Percentiles rank a stretch among this genome's conserved stretches.
Conservation (phyloP, 2,888 invertebrate genomes). For the Rotaria socialis region DNA sequence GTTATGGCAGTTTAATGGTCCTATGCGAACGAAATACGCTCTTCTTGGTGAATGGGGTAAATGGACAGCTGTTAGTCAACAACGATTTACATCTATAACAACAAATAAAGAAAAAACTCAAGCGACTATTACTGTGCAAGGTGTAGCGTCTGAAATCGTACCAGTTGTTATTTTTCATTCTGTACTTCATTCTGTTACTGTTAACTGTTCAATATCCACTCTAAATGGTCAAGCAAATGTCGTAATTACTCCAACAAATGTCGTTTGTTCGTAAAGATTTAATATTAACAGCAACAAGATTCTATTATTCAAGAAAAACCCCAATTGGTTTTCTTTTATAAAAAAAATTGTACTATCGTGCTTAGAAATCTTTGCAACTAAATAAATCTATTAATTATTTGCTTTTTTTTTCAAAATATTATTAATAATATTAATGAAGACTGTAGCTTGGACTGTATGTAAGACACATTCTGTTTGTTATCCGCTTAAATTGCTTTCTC, state of each 20-base stretch:
- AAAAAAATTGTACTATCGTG: too few species aligned
- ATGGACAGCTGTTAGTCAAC: constrained; percentile 2
- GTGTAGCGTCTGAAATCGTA: not conserved
- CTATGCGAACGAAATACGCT: not conserved
- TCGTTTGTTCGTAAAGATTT: not conserved
- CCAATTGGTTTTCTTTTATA: too few species aligned
- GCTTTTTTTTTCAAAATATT: too few species aligned
- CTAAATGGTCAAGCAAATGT: not conserved
- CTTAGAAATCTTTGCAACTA: too few species aligned
- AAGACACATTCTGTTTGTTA: too few species aligned
- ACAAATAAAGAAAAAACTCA: not conserved
- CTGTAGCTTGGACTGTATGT: too few species aligned
- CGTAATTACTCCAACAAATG: not conserved
- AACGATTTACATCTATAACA: not conserved
- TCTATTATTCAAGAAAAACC: too few species aligned
- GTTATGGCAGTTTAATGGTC: not conserved
- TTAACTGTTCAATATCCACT: not conserved
- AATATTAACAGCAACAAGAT: too few species aligned
- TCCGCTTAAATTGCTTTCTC: too few species aligned
- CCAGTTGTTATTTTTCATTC: not conserved
- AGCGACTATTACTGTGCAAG: not conserved
- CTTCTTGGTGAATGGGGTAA: constrained; percentile 5
- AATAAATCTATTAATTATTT: too few species aligned
- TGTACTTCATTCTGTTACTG: not conserved
- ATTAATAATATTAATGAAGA: too few species aligned